Base-by-base conservation (phyloP, 2,888 invertebrate genomes). In the Pristionchus japonicus region DNA sequence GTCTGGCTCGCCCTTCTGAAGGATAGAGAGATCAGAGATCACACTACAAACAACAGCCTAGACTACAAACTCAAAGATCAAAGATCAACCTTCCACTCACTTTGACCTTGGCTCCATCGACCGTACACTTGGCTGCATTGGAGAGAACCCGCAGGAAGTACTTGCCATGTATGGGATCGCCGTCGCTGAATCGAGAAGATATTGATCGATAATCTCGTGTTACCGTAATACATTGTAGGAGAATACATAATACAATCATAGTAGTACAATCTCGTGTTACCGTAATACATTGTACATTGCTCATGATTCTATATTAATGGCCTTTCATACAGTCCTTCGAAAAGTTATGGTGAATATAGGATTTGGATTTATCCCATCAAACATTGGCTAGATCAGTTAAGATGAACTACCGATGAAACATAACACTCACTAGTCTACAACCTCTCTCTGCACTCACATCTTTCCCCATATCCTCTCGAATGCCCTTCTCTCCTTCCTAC, bases 381-480 rank as follows among this genome's bases (percentile, higher is more conserved):
- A 43, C 43, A 43, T 43, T 11, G 6, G 7, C 43, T 43, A 43
- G 43, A 43, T 43, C 43, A 43, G 43, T 43, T 43, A 43, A 43
- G n/a, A 43, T 43, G 43, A 43, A 43, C 64, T 23, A 31, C 23
- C 15, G 49, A 31, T 37, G 43, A 43, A 43, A 43, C n/a, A n/a
- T n/a, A n/a, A n/a, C n/a, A n/a, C n/a, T n/a, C n/a, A n/a, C n/a
- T n/a, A n/a, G n/a, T n/a, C n/a, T n/a, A n/a, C n/a, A n/a, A n/a
- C n/a, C n/a, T n/a, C n/a, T n/a, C n/a, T n/a, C n/a, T n/a, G n/a
- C 47, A 31, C 85, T 85, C n/a, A 61, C 64, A 85, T 64, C 57
- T 85, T 64, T 64, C 85, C 85, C 85, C 64, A 85, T 1, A 40
- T 85, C 85, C 85, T 64, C 64, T 83, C 82, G 52, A 83, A 83